Percentiles rank a stretch among this genome's conserved stretches.
phyloP scores from a whole-genome alignment of 2,888 invertebrate species.

The Linyphia triangularis region DNA sequence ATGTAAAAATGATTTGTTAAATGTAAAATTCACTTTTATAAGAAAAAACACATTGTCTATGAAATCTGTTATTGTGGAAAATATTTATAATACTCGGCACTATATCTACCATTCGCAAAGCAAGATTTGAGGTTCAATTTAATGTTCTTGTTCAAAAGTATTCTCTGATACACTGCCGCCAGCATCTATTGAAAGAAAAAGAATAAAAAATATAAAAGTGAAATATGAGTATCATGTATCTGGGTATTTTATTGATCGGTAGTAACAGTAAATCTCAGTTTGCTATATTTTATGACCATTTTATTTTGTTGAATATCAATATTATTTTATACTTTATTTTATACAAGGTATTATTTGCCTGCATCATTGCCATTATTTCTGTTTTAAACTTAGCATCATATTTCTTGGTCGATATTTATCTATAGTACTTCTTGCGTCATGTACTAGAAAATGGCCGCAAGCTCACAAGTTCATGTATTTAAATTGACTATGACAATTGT shows the following conservation, averaged over 20 bases:
- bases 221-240: constrained; percentile 38
- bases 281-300: constrained; percentile 45
- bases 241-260: constrained; percentile 48
- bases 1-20: too few relatives aligned
- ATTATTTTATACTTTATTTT: constrained; percentile 7
- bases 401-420: constrained; percentile 11
- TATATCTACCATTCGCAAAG: too few relatives aligned
- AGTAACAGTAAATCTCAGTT: constrained; percentile 59
- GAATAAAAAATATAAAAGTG: constrained; percentile 53
- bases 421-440: too few relatives aligned
- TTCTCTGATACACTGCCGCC: neutral
- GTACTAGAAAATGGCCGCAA: too few relatives aligned
- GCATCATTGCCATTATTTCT: neutral
- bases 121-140: neutral
- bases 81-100: too few relatives aligned
- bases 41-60: too few relatives aligned
- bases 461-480: too few relatives aligned
- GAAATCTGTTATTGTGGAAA: too few relatives aligned
- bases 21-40: too few relatives aligned
- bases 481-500: too few relatives aligned
- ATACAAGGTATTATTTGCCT: constrained; percentile 1
- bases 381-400: constrained; percentile 7
- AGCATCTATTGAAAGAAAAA: neutral
- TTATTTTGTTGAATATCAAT: neutral
- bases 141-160: neutral